Base-by-base conservation (phyloP, 2,888 invertebrate genomes). In the Cerceris rybyensis region DNA sequence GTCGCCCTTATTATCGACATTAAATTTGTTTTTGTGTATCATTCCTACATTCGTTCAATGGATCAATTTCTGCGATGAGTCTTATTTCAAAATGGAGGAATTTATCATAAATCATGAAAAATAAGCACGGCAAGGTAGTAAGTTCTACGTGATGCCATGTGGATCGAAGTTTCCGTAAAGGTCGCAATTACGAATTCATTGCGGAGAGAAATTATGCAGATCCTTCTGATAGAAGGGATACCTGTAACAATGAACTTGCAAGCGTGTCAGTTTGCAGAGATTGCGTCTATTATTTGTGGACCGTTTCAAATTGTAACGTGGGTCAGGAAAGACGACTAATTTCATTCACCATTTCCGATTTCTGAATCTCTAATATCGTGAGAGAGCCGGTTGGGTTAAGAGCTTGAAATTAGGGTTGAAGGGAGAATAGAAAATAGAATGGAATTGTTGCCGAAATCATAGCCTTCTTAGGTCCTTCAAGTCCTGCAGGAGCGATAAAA, bases 221-320 rank as follows among this genome's bases (percentile, higher is more conserved):
- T 28, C 2, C 28, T 28, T 28, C 4, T 28, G 28, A 28, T 28
- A 28, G 28, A 28, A 28, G 28, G 28, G 28, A 28, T 28, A 7
- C 14, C 52, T 68, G 61, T 61, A 49, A 7, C 42, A 52, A 39
- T 58, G 52, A 72, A 69, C 17, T 61, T 59, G 74, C 58, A 71
- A 61, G 46, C 16, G 57, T 69, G 68, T 70, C 59, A 66, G 71
- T 72, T 63, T 60, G 46, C 54, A 43, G 70, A 63, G 73, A 57
- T 69, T 80, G 39, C 60, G 74, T 49, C 78, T 60, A 84, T 80
- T 74, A 71, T 83, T 65, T 63, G 70, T 54, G 66, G 70, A 84
- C 85, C 81, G 82, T 80, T 85, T 65, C 41, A 61, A 81, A 73
- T 59, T 74, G 64, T 70, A 70, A 57, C 64, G 64, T 72, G 59